phyloP scores from a whole-genome alignment of 2,113 vertebrate genomes.

The Rhizomys pruinosus region DNA sequence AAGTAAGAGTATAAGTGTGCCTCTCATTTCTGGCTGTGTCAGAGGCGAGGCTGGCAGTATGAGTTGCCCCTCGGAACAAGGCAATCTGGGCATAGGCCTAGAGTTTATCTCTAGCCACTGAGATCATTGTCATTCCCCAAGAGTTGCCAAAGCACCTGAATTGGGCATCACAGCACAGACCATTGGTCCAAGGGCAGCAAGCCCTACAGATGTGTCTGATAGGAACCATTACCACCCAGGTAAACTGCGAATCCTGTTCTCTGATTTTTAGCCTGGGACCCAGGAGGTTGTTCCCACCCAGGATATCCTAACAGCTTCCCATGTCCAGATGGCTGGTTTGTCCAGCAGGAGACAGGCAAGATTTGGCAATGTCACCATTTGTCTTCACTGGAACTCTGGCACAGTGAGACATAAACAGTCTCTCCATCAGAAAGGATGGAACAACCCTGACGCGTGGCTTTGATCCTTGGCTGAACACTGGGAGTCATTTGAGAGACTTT shows the following conservation, averaged over 20 bases:
- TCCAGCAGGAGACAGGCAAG: not conserved
- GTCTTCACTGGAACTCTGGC: not conserved
- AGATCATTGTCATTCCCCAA: not conserved
- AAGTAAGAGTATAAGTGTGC: not conserved
- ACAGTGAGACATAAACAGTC: not conserved
- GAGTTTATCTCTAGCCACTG: not conserved
- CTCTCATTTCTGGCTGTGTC: slow-evolving; percentile 3
- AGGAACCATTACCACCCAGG: not conserved
- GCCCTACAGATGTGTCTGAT: not conserved
- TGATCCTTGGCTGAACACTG: not conserved
- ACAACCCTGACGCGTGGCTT: not conserved
- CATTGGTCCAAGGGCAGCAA: not conserved
- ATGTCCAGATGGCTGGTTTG: not conserved
- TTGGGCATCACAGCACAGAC: too few species aligned
- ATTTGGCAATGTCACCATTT: not conserved
- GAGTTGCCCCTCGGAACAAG: not conserved
- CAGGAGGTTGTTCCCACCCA: not conserved
- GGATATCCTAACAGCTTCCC: not conserved
- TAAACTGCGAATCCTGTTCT: not conserved
- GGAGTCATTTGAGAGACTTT: not conserved
- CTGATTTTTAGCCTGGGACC: not conserved
- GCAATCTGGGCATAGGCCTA: not conserved
- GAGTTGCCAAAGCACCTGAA: not conserved
- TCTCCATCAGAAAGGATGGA: not conserved
- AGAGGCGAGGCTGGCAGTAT: not conserved